Evolutionary conservation across 1,140 invertebrate genomes (phyloP).

Genomic region (Lepidurus packardi): DNA sequence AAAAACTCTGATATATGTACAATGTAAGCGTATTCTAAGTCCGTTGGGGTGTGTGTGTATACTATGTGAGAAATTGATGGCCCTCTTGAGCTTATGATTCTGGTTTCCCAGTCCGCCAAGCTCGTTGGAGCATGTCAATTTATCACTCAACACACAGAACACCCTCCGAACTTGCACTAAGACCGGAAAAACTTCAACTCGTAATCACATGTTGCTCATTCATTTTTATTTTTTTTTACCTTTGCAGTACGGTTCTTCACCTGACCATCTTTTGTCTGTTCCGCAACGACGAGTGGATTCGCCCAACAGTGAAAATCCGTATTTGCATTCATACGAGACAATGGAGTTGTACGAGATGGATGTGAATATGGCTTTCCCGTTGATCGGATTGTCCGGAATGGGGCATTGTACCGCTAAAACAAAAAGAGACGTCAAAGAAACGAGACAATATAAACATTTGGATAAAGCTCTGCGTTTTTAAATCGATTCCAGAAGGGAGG

Average conservation of each 20-base stretch:
- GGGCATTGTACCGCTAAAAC: constrained; percentile 73
- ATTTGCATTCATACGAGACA: constrained; percentile 87
- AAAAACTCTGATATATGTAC: not conserved
- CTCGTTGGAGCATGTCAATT: constrained; percentile 23
- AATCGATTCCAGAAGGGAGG: not conserved
- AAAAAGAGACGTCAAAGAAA: not conserved
- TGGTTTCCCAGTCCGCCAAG: not conserved
- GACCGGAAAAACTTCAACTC: not conserved
- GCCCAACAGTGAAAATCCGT: constrained; percentile 83
- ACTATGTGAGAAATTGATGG: too few relatives aligned
- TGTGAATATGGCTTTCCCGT: constrained; percentile 84
- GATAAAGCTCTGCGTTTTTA: not conserved
- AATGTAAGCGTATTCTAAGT: not conserved
- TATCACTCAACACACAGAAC: not conserved
- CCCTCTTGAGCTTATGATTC: not conserved
- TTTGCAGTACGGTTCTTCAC: constrained; percentile 76
- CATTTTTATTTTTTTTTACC: constrained; percentile 50
- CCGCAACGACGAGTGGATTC: constrained; percentile 74
- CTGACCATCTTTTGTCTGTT: constrained; percentile 85
- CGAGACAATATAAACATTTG: not conserved
- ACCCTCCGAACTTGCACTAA: not conserved
- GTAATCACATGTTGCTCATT: constrained; percentile 15
- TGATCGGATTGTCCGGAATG: constrained; percentile 75
- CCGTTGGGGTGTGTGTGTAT: not conserved
- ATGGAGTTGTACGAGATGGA: constrained; percentile 90